A percentile compares a stretch with the other conserved stretches of the same genome.
Conservation (phyloP, 2,797 vertebrate genomes). For the Rhinogobio ventralis region DNA sequence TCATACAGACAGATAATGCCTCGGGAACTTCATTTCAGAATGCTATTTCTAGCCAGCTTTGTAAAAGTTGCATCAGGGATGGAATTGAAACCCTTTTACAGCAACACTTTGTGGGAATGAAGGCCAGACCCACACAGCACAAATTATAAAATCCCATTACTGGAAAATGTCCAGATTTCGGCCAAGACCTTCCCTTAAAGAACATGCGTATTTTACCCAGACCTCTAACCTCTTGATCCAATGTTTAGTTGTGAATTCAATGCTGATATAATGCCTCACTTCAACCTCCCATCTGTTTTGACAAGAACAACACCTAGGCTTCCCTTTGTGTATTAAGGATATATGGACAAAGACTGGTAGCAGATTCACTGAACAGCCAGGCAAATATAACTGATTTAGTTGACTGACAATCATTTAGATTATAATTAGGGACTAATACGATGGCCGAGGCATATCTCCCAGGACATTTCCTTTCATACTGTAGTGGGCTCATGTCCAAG, state of each 20-base stretch:
- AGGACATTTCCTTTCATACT: constrained; percentile 66
- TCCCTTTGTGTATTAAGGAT: constrained; percentile 18
- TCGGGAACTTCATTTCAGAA: constrained; percentile 36
- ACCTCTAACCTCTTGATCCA: constrained; percentile 26
- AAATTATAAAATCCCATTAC: constrained; percentile 34
- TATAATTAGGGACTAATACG: constrained; percentile 78
- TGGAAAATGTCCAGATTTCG: background rate
- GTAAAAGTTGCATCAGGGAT: constrained; percentile 29
- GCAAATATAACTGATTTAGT: constrained; percentile 70
- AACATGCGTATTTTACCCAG: constrained; percentile 11
- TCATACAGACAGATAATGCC: constrained; percentile 31
- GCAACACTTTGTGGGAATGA: background rate
- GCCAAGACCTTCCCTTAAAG: constrained; percentile 14
- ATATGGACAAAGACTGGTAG: constrained; percentile 33
- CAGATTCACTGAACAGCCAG: constrained; percentile 58
- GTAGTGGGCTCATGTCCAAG: constrained; percentile 68
- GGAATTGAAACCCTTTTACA: background rate
- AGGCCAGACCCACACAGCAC: constrained; percentile 12
- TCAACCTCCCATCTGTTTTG: constrained; percentile 15
- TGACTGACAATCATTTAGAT: constrained; percentile 71
- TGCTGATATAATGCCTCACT: background rate
- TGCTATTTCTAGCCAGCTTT: constrained; percentile 32
- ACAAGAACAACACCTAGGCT: constrained; percentile 4
- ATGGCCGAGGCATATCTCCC: constrained; percentile 66
- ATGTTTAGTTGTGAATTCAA: constrained; percentile 4